Percentiles rank a stretch among this genome's conserved stretches.
Conservation (phyloP, 1,140 invertebrate species). For the Zaprionus inermis region DNA sequence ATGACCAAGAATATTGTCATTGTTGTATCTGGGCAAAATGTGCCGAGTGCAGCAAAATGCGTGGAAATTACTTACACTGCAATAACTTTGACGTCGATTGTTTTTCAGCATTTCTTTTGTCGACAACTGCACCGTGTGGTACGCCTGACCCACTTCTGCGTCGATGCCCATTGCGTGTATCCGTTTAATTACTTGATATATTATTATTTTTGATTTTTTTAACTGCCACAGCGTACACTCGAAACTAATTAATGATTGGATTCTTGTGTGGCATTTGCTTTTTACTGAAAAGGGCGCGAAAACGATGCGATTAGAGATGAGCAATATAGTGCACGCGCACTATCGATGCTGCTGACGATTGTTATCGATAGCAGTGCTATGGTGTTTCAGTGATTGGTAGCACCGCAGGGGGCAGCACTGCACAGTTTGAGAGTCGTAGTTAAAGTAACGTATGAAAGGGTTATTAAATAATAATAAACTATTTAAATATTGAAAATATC, state of each 20-base stretch:
- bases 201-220: conserved; percentile 11
- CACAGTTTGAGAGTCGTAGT: neutral
- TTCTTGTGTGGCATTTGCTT: conserved; percentile 25
- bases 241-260: conserved; percentile 21
- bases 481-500: neutral
- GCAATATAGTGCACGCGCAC: neutral
- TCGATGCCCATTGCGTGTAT: conserved; percentile 62
- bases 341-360: conserved; percentile 14
- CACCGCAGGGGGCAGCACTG: neutral
- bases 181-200: neutral
- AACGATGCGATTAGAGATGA: conserved; percentile 32
- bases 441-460: too few species aligned
- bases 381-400: neutral
- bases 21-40: neutral
- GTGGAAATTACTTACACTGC: conserved; percentile 67
- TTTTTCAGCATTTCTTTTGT: conserved; percentile 78
- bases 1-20: neutral
- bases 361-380: neutral
- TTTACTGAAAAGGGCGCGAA: conserved; percentile 66
- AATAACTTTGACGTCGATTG: conserved; percentile 76
- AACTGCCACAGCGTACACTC: neutral
- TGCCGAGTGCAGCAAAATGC: conserved; percentile 3
- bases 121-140: conserved; percentile 77
- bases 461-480: too few species aligned
- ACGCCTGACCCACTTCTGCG: conserved; percentile 66